Evolutionary conservation across 2,113 vertebrate genomes (phyloP).

Genomic region (Pogonocichla stellata): DNA sequence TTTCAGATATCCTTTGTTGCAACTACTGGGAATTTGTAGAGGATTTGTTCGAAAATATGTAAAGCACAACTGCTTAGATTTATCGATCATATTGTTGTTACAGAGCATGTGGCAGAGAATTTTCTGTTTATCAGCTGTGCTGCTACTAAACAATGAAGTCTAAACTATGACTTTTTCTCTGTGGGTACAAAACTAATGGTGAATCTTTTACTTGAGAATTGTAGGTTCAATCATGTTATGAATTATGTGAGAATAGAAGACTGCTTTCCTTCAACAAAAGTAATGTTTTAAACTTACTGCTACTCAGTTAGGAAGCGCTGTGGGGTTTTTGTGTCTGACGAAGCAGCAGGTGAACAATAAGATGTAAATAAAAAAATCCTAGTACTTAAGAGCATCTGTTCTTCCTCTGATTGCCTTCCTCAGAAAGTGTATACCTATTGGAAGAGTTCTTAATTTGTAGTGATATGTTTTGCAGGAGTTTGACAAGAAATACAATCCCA

Average conservation of each 20-base stretch:
- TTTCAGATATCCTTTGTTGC: neutral
- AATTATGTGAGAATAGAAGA: neutral
- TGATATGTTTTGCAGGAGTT: constrained; percentile 82
- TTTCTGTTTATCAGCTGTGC: neutral
- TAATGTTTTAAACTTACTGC: neutral
- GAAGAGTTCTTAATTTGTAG: neutral
- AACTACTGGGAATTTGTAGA: neutral
- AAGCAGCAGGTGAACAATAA: neutral
- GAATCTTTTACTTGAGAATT: neutral
- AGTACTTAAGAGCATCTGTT: neutral
- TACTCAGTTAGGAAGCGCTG: neutral
- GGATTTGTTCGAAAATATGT: neutral
- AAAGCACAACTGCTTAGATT: neutral
- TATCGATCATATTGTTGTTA: neutral
- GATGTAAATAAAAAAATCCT: neutral
- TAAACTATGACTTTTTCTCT: neutral
- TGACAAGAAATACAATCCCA: constrained; percentile 98
- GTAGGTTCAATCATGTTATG: neutral
- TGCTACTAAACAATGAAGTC: neutral
- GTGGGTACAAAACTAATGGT: neutral
- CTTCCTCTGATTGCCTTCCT: neutral
- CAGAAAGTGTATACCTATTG: neutral
- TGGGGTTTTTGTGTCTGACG: neutral
- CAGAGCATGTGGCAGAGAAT: neutral
- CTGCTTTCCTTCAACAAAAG: neutral